Evolutionary conservation across 2,888 invertebrate genomes (phyloP), one percentile per base, ranked within the genome.

Genomic region (Buathra laborator): DNA sequence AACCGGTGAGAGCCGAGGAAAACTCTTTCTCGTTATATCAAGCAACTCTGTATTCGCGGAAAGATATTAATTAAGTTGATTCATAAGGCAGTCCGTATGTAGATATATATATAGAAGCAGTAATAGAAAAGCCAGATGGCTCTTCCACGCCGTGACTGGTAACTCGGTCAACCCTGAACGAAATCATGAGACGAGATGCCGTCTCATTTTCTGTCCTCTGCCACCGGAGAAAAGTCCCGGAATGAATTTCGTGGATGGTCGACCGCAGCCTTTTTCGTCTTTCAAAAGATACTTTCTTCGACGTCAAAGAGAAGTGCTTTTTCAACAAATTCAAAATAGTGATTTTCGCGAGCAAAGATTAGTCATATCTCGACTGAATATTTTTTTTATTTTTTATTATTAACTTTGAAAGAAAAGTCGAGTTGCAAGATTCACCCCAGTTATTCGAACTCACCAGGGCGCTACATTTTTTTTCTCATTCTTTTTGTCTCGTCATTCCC

Each of bases 171-270:
- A 64, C 80, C 72, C 14, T 67, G 66, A 66, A 59, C 56, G 14
- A 66, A 80, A 66, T 62, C 48, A 67, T 46, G 72, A 80, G 62
- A 59, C 59, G 62, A 74, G 74, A 80, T 70, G 76, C 75, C 81
- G 66, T 77, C 68, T 87, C 71, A 46, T 74, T 80, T 67, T 74
- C 66, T 72, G 32, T 43, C 19, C 67, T 62, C 76, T 62, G 32
- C 56, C 32, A 19, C 14, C 51, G 3, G 46, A 43, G 48, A 56
- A 43, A 16, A 87, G 84, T 81, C 85, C 75, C 75, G 87, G 83
- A 74, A 72, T 66, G 90, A 91, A 91, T 89, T 91, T 90, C 89
- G 89, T 90, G 89, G 89, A 46, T 72, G 72, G 16, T 43, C n/a
- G 44, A 19, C 56, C 5, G 16, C 6, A 16, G 16, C 56, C 56